These are phyloP conservation scores for Grammomys surdaster DNA, from an alignment of 2,113 vertebrate species.

Conservation along the genomic window DNA sequence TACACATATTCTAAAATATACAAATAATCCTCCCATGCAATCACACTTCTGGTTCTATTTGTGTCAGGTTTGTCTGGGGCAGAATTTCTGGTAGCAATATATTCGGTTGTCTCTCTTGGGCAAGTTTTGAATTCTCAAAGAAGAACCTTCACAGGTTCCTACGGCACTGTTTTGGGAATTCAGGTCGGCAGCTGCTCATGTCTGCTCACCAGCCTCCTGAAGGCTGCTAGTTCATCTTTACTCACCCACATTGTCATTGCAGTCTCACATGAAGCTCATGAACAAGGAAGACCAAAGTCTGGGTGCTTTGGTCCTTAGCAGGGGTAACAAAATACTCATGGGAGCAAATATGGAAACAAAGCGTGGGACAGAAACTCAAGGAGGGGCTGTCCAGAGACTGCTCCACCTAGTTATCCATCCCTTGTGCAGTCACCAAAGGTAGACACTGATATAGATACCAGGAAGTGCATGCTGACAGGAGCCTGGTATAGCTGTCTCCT, in stretches of 20 bases:
- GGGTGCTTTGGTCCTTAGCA: too few species aligned
- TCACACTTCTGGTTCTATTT: not conserved
- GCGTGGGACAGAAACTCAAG: too few species aligned
- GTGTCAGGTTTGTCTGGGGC: not conserved
- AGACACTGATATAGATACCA: too few species aligned
- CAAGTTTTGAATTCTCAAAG: slow-evolving; percentile 2
- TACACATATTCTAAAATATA: not conserved
- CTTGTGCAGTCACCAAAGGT: too few species aligned
- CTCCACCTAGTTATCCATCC: too few species aligned
- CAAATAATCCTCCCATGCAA: not conserved
- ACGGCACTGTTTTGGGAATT: not conserved
- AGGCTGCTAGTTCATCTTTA: not conserved
- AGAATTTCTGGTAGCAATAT: not conserved
- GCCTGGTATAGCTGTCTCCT: too few species aligned
- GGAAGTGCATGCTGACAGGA: too few species aligned
- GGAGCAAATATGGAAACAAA: too few species aligned
- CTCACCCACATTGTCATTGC: not conserved
- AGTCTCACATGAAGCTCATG: not conserved
- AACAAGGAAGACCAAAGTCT: too few species aligned
- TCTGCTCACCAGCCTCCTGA: not conserved
- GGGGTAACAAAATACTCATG: too few species aligned
- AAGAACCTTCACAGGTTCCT: not conserved
- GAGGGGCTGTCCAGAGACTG: too few species aligned
- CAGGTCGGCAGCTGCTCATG: not conserved
- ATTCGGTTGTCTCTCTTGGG: not conserved